Evolutionary conservation across 2,888 invertebrate species (phyloP).

Genomic region (Busseola fusca): DNA sequence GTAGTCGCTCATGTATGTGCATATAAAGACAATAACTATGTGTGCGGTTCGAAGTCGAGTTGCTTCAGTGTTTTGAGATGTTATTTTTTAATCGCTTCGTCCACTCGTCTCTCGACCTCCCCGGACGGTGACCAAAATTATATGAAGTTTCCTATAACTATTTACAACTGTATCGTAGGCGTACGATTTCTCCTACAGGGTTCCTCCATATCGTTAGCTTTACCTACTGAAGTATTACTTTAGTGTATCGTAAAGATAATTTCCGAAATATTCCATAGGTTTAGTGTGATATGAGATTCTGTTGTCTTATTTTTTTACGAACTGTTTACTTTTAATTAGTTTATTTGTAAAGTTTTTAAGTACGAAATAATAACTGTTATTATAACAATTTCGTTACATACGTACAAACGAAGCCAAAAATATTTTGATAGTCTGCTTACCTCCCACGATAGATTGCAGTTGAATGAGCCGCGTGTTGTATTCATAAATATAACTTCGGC

Average conservation of each 20-base stretch:
- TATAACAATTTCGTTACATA: slow-evolving; percentile 30
- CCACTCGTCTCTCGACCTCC: slow-evolving; percentile 77
- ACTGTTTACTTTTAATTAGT: slow-evolving; percentile 48
- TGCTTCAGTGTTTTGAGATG: slow-evolving; percentile 76
- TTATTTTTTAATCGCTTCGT: slow-evolving; percentile 82
- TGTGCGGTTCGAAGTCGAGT: slow-evolving; percentile 79
- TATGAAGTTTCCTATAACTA: slow-evolving; percentile 79
- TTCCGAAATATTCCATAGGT: slow-evolving; percentile 85
- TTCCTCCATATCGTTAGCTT: slow-evolving; percentile 89
- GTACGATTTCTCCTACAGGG: slow-evolving; percentile 87
- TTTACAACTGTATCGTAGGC: slow-evolving; percentile 81
- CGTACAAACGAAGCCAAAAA: slow-evolving; percentile 56
- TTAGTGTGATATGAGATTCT: slow-evolving; percentile 75
- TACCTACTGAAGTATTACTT: slow-evolving; percentile 87
- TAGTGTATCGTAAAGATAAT: slow-evolving; percentile 80
- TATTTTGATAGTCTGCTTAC: slow-evolving; percentile 55
- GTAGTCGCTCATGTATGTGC: slow-evolving; percentile 72
- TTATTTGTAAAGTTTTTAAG: slow-evolving; percentile 37
- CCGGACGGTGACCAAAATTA: slow-evolving; percentile 81
- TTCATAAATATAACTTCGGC: slow-evolving; percentile 27
- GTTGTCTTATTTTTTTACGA: slow-evolving; percentile 65
- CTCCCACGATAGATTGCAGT: slow-evolving; percentile 37
- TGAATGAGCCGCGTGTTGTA: slow-evolving; percentile 20
- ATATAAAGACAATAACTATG: slow-evolving; percentile 81
- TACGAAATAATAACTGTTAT: slow-evolving; percentile 24